Evolutionary conservation across 2,113 vertebrate species (phyloP).

Genomic region (Fulmarus glacialis): DNA sequence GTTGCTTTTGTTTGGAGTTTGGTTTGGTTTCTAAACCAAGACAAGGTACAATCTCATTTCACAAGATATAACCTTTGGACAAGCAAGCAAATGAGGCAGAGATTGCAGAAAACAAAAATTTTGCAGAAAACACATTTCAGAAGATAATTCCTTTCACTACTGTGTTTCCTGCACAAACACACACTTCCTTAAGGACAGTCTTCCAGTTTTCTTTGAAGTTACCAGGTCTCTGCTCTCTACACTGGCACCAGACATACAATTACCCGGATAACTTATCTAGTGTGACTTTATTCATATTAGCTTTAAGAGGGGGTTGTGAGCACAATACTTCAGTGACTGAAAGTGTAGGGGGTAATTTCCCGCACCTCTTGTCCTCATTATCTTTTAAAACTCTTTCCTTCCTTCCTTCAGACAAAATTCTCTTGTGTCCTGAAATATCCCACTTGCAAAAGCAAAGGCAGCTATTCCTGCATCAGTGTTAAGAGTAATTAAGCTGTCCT

Average conservation of each 20-base stretch:
- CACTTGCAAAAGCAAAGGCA: conserved; percentile 50
- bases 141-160: neutral
- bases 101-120: neutral
- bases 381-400: conserved; percentile 45
- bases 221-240: neutral
- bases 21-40: neutral
- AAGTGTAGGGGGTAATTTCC: conserved; percentile 22
- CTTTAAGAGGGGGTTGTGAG: conserved; percentile 5
- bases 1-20: neutral
- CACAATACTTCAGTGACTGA: conserved; percentile 36
- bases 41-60: neutral
- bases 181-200: neutral
- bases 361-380: conserved; percentile 19
- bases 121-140: neutral
- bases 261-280: neutral
- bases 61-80: neutral
- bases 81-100: neutral
- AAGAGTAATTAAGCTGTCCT: conserved; percentile 54
- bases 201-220: neutral
- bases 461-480: conserved; percentile 37
- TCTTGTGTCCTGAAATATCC: conserved; percentile 18
- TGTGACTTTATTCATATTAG: conserved; percentile 39
- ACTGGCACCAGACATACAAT: neutral
- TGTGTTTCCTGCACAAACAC: conserved; percentile 2
- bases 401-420: conserved; percentile 40